Conservation (phyloP, 2,113 vertebrate species). For the Thunnus maccoyii region DNA sequence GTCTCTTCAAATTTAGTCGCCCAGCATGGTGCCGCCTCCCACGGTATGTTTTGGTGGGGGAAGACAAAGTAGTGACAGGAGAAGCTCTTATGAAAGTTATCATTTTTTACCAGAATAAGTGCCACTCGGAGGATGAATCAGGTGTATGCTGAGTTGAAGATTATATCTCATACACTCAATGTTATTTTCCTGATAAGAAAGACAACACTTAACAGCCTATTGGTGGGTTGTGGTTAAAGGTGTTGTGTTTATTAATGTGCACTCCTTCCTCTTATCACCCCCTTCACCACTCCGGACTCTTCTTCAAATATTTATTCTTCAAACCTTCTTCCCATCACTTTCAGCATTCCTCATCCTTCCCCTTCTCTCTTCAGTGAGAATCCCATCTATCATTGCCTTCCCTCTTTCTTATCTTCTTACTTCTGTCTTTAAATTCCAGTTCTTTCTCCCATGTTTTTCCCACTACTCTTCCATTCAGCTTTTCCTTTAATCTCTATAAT, state of each 20-base stretch:
- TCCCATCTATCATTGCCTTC: not conserved
- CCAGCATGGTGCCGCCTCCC: constrained; percentile 53
- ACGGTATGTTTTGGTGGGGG: constrained; percentile 28
- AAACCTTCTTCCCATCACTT: not conserved
- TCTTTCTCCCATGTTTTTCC: not conserved
- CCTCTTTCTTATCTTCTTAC: not conserved
- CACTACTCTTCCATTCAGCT: not conserved
- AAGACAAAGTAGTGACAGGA: constrained; percentile 53
- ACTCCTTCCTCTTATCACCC: not conserved
- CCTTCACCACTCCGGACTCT: not conserved
- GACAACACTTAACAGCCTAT: not conserved
- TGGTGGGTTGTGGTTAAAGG: not conserved
- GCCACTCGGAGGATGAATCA: not conserved
- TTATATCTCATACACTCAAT: constrained; percentile 9
- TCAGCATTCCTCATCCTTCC: not conserved
- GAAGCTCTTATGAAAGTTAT: constrained; percentile 44
- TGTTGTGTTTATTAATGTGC: not conserved
- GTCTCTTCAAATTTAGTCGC: constrained; percentile 63
- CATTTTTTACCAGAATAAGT: constrained; percentile 13
- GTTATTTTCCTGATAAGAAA: constrained; percentile 10
- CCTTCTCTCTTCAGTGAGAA: not conserved
- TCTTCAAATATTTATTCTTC: not conserved
- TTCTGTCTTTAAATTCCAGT: not conserved
- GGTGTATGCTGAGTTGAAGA: constrained; percentile 3
- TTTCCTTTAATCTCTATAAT: constrained; percentile 32